A percentile compares a stretch with the other conserved stretches of the same genome.
Conservation (phyloP, 2,888 invertebrate species). For the Rhabditoides inermis region DNA sequence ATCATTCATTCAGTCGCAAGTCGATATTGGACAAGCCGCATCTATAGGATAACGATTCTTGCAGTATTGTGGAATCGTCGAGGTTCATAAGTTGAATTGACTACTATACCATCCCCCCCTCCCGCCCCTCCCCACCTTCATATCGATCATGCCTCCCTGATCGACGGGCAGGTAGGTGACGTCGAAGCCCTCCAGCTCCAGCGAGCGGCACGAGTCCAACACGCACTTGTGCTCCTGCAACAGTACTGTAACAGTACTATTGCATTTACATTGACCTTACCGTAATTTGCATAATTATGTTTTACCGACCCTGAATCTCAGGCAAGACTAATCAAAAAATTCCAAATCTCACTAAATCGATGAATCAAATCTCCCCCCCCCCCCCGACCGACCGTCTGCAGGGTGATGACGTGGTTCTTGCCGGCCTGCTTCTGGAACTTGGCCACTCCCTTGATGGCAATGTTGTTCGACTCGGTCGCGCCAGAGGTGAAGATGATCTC, state of each 20-base stretch:
- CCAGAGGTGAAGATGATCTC: conserved; percentile 98
- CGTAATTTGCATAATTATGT: background rate
- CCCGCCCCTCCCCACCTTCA: no score
- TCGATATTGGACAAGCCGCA: no score
- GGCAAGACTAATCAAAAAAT: background rate
- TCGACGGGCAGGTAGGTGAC: conserved; percentile 89
- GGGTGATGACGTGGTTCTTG: conserved; percentile 89
- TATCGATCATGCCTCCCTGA: conserved; percentile 69
- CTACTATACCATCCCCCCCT: no score
- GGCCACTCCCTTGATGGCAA: conserved; percentile 90
- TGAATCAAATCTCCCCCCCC: no score
- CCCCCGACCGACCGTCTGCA: conserved; percentile 76
- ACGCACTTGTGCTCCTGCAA: conserved; percentile 95
- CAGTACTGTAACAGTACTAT: background rate
- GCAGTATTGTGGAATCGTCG: no score
- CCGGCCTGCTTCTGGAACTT: conserved; percentile 74
- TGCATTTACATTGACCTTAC: background rate
- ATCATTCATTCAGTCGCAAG: no score
- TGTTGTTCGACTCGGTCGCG: conserved; percentile 96
- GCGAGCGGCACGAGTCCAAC: conserved; percentile 84
- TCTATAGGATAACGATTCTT: no score
- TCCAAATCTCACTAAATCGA: no score
- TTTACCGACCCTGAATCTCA: background rate
- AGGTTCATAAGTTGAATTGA: background rate
- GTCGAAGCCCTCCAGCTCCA: conserved; percentile 87